phyloP scores from a whole-genome alignment of 2,888 invertebrate genomes.

The Criorhina ranunculi region DNA sequence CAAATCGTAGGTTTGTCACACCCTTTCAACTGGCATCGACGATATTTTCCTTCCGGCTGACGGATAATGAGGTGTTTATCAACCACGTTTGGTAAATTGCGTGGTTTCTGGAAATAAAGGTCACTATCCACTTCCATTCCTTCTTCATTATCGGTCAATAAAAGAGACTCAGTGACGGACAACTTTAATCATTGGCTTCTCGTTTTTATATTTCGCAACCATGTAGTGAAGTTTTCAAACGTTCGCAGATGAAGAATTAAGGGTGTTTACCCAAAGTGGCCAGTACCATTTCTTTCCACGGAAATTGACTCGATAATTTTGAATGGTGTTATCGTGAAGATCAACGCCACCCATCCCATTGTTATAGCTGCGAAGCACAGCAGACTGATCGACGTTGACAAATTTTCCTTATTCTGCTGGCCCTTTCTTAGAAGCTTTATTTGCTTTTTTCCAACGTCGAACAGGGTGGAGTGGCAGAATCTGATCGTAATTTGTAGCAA shows the following conservation, averaged over 20 bases:
- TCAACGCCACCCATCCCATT: no score
- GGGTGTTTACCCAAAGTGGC: no score
- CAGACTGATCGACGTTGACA: conserved; percentile 13
- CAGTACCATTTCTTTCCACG: no score
- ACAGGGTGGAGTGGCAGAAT: conserved; percentile 18
- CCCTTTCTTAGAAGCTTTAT: conserved; percentile 10
- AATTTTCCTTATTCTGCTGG: conserved; percentile 11
- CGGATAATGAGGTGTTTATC: conserved; percentile 9
- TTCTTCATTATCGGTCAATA: no score
- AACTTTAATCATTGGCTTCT: conserved; percentile 7
- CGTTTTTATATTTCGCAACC: not conserved
- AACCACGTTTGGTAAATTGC: conserved; percentile 14
- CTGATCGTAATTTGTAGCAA: conserved; percentile 12
- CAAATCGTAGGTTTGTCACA: not conserved
- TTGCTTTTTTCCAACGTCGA: conserved; percentile 7
- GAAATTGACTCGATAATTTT: no score
- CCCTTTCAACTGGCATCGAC: conserved; percentile 18
- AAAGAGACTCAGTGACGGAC: no score
- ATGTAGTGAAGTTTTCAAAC: no score
- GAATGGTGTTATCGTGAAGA: no score
- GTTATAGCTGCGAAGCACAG: conserved; percentile 12
- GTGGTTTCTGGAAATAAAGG: conserved; percentile 3
- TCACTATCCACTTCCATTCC: no score
- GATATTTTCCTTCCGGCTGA: conserved; percentile 9
- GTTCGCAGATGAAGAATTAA: not conserved